Conservation (phyloP, 2,888 invertebrate species). For the Scrobipalpa costella region DNA sequence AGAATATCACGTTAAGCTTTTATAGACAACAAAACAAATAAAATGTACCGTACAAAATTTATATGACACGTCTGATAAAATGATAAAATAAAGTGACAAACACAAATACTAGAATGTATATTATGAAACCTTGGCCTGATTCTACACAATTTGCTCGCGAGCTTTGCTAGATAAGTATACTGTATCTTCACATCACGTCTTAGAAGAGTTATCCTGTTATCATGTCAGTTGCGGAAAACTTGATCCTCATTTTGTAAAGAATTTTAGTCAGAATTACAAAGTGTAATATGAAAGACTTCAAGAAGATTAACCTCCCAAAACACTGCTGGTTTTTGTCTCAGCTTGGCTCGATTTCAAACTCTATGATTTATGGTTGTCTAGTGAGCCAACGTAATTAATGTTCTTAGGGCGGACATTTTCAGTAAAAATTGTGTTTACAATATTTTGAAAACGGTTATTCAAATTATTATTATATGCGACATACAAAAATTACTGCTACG, state of each 20-base stretch:
- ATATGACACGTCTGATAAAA: not conserved
- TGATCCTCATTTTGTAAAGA: not conserved
- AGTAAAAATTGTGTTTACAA: not conserved
- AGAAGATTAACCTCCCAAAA: conserved; percentile 12
- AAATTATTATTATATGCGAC: not conserved
- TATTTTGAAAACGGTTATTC: not conserved
- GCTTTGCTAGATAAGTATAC: not conserved
- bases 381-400: conserved; percentile 17
- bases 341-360: conserved; percentile 15
- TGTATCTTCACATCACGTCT: conserved; percentile 8
- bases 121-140: not conserved
- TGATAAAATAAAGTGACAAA: not conserved
- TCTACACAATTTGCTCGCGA: not conserved
- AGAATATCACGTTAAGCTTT: no score
- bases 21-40: no score
- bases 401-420: conserved; percentile 17
- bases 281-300: not conserved
- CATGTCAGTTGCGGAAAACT: not conserved
- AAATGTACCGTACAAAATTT: not conserved
- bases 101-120: not conserved
- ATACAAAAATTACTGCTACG: no score
- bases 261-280: not conserved
- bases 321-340: conserved; percentile 16
- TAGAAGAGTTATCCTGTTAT: not conserved
- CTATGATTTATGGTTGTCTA: conserved; percentile 4